These are phyloP conservation scores for Leucoma salicis DNA, from an alignment of 2,888 invertebrate species.

Conservation along the genomic window DNA sequence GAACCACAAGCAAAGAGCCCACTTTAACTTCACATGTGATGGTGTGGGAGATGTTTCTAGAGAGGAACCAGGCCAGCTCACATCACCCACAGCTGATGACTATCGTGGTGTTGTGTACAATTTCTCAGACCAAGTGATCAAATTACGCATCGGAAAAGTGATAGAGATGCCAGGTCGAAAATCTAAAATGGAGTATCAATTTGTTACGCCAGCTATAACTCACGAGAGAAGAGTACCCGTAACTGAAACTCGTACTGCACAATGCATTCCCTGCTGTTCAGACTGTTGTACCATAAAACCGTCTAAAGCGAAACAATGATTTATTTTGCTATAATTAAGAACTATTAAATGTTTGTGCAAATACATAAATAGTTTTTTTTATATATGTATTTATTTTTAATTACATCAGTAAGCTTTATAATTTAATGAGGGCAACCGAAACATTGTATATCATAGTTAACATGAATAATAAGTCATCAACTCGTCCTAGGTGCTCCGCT, in stretches of 20 bases:
- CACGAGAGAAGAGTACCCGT: constrained; percentile 53
- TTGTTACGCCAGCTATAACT: constrained; percentile 58
- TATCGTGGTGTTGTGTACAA: constrained; percentile 68
- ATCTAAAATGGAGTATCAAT: constrained; percentile 69
- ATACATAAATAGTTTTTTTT: too few species aligned
- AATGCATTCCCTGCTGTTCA: constrained; percentile 51
- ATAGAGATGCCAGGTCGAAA: constrained; percentile 68
- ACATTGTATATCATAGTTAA: constrained; percentile 15
- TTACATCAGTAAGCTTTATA: too few species aligned
- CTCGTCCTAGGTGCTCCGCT: constrained; percentile 65
- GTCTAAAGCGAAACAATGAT: not conserved
- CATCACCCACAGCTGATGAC: constrained; percentile 47
- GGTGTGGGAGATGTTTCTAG: constrained; percentile 66
- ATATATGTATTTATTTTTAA: too few species aligned
- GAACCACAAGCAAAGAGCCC: constrained; percentile 67
- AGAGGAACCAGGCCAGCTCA: constrained; percentile 63
- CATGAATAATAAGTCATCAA: constrained; percentile 47
- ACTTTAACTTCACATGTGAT: constrained; percentile 67
- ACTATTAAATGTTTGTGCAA: constrained; percentile 28
- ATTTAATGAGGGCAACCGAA: not conserved
- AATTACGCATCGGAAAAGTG: constrained; percentile 62
- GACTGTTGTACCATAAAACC: constrained; percentile 41
- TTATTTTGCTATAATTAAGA: not conserved
- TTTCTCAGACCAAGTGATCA: constrained; percentile 64
- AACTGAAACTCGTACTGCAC: constrained; percentile 61